These are phyloP conservation scores for Siniperca undulata DNA, from an alignment of 2,797 vertebrate genomes.

Conservation along the genomic window DNA sequence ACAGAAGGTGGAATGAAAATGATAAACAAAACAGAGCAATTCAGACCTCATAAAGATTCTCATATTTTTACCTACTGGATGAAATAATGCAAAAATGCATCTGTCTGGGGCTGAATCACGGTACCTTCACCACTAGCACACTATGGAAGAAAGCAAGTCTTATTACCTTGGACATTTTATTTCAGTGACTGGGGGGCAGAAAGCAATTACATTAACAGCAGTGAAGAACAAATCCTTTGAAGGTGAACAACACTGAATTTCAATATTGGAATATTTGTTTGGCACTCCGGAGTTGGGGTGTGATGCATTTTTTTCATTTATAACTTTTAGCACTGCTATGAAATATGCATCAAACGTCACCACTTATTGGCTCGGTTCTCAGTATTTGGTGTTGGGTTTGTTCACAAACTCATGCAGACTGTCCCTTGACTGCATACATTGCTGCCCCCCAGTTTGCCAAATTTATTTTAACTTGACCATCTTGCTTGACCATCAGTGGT, in stretches of 20 bases:
- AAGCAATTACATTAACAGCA: conserved; percentile 75
- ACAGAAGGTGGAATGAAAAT: conserved; percentile 45
- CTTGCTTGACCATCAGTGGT: conserved; percentile 19
- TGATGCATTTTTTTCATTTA: conserved; percentile 44
- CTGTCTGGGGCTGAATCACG: conserved; percentile 44
- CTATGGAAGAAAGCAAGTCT: conserved; percentile 33
- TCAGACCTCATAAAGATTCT: conserved; percentile 51
- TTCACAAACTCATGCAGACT: conserved; percentile 34
- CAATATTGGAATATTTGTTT: conserved; percentile 59
- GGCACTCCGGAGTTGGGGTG: conserved; percentile 30
- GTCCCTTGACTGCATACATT: conserved; percentile 16
- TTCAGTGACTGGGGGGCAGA: conserved; percentile 61
- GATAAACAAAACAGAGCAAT: conserved; percentile 61
- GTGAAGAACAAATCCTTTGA: conserved; percentile 69
- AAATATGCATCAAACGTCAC: conserved; percentile 43
- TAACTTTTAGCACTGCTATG: conserved; percentile 26
- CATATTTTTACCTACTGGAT: conserved; percentile 45
- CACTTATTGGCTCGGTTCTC: not conserved
- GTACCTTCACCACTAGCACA: conserved; percentile 28
- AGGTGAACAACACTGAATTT: conserved; percentile 70
- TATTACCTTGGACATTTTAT: conserved; percentile 68
- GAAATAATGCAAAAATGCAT: conserved; percentile 55
- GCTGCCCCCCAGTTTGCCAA: conserved; percentile 17
- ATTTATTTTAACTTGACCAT: conserved; percentile 33
- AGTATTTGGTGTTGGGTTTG: conserved; percentile 10